Conservation (phyloP, 2,113 vertebrate genomes). For the Calyptomena viridis region DNA sequence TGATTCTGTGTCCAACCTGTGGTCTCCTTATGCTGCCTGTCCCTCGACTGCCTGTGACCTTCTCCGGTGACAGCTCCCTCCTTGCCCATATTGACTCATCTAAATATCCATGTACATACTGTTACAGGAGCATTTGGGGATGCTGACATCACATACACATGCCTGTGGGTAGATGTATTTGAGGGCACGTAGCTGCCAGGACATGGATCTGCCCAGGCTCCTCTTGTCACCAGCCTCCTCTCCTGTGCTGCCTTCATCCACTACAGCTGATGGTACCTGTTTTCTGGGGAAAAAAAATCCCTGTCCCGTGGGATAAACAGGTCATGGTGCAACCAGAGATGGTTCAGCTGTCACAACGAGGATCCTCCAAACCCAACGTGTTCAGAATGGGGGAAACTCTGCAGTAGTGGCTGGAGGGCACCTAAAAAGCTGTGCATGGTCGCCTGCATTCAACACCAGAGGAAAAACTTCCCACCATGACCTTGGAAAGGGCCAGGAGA, state of each 20-base stretch:
- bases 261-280: not conserved
- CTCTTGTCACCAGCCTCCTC: not conserved
- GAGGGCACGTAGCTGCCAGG: not conserved
- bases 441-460: not conserved
- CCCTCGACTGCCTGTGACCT: not conserved
- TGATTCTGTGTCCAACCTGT: fast-evolving
- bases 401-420: not conserved
- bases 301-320: not conserved
- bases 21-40: not conserved
- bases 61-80: not conserved
- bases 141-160: not conserved
- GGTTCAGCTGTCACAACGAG: not conserved
- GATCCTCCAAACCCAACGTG: not conserved
- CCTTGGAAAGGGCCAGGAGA: fast-evolving
- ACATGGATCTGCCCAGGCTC: not conserved
- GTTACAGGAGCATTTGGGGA: not conserved
- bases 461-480: not conserved
- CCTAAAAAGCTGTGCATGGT: not conserved
- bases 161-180: not conserved
- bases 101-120: not conserved
- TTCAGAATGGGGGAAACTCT: not conserved
- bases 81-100: not conserved
- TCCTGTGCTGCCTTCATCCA: not conserved
- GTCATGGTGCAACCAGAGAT: not conserved
- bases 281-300: not conserved